Percentiles rank a stretch among this genome's conserved stretches.
phyloP scores from a whole-genome alignment of 2,797 vertebrate genomes.

The Natrix natrix region DNA sequence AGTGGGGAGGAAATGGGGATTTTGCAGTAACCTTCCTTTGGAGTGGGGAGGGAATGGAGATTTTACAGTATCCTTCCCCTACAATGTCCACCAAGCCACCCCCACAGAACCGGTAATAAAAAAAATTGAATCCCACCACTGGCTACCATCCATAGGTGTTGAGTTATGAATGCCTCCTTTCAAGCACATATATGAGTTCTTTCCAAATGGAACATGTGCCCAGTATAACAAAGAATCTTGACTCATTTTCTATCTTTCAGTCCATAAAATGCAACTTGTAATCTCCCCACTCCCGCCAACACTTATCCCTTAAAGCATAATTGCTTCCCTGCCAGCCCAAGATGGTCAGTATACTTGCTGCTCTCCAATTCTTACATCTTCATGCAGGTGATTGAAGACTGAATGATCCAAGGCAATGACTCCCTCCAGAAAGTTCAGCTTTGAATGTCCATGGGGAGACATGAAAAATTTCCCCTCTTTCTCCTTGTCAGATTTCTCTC shows the following conservation, averaged over 20 bases:
- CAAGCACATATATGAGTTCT: neutral
- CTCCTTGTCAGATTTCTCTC: slow-evolving; percentile 17
- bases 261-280: too few relatives aligned
- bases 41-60: too few relatives aligned
- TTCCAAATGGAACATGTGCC: neutral
- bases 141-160: neutral
- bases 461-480: neutral
- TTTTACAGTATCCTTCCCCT: too few relatives aligned
- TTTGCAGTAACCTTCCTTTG: too few relatives aligned
- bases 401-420: slow-evolving; percentile 71
- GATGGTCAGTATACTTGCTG: neutral
- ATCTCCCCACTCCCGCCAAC: too few relatives aligned
- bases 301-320: neutral
- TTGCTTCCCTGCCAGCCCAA: neutral
- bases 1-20: too few relatives aligned
- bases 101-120: too few relatives aligned
- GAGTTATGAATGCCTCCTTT: neutral
- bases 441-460: slow-evolving; percentile 18
- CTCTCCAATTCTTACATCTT: slow-evolving; percentile 62
- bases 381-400: slow-evolving; percentile 66
- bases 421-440: slow-evolving; percentile 67
- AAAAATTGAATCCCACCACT: too few relatives aligned
- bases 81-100: too few relatives aligned
- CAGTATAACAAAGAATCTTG: neutral
- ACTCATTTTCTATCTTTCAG: neutral